Conservation (phyloP, 2,888 invertebrate species). For the Caenorhabditis angaria region DNA sequence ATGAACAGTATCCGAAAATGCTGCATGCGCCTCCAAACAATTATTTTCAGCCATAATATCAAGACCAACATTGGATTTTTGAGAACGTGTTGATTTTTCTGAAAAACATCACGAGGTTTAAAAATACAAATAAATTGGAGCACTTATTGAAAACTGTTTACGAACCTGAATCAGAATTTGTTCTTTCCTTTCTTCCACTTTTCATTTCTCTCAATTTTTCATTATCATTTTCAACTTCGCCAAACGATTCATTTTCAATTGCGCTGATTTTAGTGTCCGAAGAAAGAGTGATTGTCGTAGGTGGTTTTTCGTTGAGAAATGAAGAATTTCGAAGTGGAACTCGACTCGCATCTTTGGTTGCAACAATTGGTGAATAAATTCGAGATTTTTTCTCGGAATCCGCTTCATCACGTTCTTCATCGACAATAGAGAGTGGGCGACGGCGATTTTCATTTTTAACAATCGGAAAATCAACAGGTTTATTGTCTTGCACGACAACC, state of each 20-base stretch:
- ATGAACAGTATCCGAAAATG: slow-evolving; percentile 42
- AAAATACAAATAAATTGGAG: background rate
- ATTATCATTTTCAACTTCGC: background rate
- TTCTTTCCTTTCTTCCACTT: background rate
- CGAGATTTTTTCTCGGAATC: background rate
- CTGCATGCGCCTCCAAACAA: slow-evolving; percentile 32
- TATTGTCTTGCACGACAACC: background rate
- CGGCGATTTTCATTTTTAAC: slow-evolving; percentile 7
- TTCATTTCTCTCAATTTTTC: background rate
- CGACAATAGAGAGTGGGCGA: slow-evolving; percentile 13
- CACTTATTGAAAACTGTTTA: too few species aligned
- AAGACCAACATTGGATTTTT: slow-evolving; percentile 25
- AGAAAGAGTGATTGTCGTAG: slow-evolving; percentile 25
- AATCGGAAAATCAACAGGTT: slow-evolving; percentile 14
- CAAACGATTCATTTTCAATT: slow-evolving; percentile 3
- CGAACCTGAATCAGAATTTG: background rate
- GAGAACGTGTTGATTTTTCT: slow-evolving; percentile 9
- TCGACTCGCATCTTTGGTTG: slow-evolving; percentile 2
- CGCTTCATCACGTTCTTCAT: slow-evolving; percentile 13
- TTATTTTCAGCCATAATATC: slow-evolving; percentile 34
- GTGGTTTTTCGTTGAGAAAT: background rate
- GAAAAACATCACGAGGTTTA: too few species aligned
- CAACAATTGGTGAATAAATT: background rate
- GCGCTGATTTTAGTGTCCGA: slow-evolving; percentile 27
- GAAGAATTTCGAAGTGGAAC: slow-evolving; percentile 18